A percentile compares a stretch with the other conserved stretches of the same genome.
Evolutionary conservation across 2,113 vertebrate species (phyloP).

Genomic region (Oxygymnocypris stewartii): DNA sequence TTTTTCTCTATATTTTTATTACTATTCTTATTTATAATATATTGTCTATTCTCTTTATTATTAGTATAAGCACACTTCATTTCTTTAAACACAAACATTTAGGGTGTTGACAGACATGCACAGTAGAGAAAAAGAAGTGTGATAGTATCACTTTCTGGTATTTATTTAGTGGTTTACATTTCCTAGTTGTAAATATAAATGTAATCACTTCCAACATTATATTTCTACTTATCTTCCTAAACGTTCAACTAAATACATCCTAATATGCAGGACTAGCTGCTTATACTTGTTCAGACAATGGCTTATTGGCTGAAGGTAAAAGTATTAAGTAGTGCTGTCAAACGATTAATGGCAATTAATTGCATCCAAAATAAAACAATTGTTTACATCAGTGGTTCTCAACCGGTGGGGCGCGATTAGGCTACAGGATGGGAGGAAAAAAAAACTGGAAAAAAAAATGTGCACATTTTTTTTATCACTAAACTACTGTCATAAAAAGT

Average conservation of each 20-base stretch:
- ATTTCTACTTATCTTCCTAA: not conserved
- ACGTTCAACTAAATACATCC: not conserved
- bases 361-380: too few species aligned
- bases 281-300: not conserved
- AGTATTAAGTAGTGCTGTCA: not conserved
- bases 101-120: not conserved
- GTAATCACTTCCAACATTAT: not conserved
- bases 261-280: not conserved
- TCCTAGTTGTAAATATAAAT: not conserved
- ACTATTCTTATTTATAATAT: too few species aligned
- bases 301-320: not conserved
- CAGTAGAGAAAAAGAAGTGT: not conserved
- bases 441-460: too few species aligned
- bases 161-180: not conserved
- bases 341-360: too few species aligned
- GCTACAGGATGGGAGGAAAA: too few species aligned
- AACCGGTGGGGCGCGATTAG: too few species aligned
- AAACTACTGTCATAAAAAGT: too few species aligned
- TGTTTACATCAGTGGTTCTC: too few species aligned
- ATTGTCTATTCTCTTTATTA: too few species aligned
- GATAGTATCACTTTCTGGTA: not conserved
- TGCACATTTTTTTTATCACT: too few species aligned
- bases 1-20: too few species aligned
- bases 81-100: not conserved
- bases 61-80: too few species aligned